Conservation (phyloP, 2,797 vertebrate species). For the Gephyroberyx darwinii region DNA sequence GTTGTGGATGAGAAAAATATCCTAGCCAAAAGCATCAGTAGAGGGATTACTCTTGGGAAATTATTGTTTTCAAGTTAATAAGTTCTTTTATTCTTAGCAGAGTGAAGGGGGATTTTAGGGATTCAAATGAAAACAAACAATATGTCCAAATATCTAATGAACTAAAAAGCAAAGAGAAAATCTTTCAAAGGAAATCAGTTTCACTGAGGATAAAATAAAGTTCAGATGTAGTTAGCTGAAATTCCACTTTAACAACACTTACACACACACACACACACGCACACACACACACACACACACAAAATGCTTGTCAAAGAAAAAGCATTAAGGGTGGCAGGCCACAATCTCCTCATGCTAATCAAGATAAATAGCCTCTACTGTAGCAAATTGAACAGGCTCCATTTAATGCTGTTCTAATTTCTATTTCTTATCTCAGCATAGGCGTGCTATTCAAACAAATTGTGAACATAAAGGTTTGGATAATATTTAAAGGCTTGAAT, state of each 20-base stretch:
- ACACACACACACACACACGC: neutral
- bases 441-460: conserved; percentile 48
- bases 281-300: conserved; percentile 15
- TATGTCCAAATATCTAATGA: conserved; percentile 66
- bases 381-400: conserved; percentile 48
- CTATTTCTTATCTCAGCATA: conserved; percentile 58
- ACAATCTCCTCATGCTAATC: conserved; percentile 50
- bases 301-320: conserved; percentile 41
- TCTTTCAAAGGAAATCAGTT: conserved; percentile 60
- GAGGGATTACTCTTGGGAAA: conserved; percentile 70
- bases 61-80: conserved; percentile 78
- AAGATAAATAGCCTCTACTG: conserved; percentile 64
- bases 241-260: conserved; percentile 5
- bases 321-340: conserved; percentile 34
- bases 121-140: conserved; percentile 73
- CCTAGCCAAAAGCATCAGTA: conserved; percentile 57
- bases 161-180: conserved; percentile 50
- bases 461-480: conserved; percentile 57
- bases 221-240: conserved; percentile 40
- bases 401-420: conserved; percentile 59
- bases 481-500: conserved; percentile 62
- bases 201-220: conserved; percentile 54
- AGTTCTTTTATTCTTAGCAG: conserved; percentile 71
- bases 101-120: conserved; percentile 68
- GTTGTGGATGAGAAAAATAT: conserved; percentile 63